Conservation (phyloP, 2,888 invertebrate species). For the Amphipyra tragopoginis region DNA sequence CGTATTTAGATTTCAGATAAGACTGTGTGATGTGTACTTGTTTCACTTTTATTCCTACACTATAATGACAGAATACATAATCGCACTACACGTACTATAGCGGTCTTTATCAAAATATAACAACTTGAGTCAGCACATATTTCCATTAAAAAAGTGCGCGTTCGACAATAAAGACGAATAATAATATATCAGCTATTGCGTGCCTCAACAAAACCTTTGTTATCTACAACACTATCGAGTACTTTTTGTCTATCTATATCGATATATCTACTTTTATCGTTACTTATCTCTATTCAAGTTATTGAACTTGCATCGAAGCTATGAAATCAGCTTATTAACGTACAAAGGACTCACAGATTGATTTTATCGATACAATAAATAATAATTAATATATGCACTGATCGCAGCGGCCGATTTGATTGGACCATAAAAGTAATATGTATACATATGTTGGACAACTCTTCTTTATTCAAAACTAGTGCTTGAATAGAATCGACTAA, state of each 20-base stretch:
- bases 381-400: background rate
- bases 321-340: conserved; percentile 36
- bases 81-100: too few relatives aligned
- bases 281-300: conserved; percentile 53
- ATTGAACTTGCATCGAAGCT: conserved; percentile 45
- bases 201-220: conserved; percentile 24
- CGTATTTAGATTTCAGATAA: background rate
- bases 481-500: too few relatives aligned
- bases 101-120: background rate
- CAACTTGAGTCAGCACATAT: background rate
- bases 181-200: conserved; percentile 15
- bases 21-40: background rate
- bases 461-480: background rate
- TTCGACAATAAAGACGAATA: background rate
- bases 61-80: too few relatives aligned
- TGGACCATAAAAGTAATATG: too few relatives aligned
- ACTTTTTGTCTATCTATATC: conserved; percentile 37
- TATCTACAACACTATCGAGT: conserved; percentile 43
- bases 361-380: conserved; percentile 22
- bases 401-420: conserved; percentile 1
- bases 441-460: too few relatives aligned
- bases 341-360: conserved; percentile 26
- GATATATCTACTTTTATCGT: conserved; percentile 44
- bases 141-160: conserved; percentile 6
- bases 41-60: background rate